phyloP scores from a whole-genome alignment of 2,113 vertebrate species.

The Saccopteryx bilineata region DNA sequence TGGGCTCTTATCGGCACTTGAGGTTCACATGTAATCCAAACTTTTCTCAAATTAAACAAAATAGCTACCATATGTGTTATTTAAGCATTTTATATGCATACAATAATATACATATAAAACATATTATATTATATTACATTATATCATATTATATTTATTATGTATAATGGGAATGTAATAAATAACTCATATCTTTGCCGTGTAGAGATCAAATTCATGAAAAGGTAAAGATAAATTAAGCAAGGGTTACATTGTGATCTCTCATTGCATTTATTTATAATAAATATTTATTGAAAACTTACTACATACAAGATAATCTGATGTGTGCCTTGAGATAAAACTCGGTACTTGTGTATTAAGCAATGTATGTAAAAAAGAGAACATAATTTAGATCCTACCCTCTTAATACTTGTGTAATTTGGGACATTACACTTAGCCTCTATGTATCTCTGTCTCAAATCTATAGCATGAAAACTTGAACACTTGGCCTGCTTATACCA shows the following conservation, averaged over 20 bases:
- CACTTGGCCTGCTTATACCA: neutral
- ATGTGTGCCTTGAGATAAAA: neutral
- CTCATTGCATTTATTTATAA: neutral
- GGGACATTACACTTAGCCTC: neutral
- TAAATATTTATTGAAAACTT: neutral
- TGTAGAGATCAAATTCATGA: neutral
- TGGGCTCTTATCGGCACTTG: neutral
- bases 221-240: neutral
- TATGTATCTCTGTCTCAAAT: neutral
- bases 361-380: neutral
- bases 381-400: neutral
- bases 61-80: neutral
- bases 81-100: neutral
- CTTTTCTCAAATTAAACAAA: constrained; percentile 23
- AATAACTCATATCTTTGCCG: constrained; percentile 1
- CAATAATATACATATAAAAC: neutral
- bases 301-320: neutral
- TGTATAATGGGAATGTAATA: neutral
- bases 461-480: neutral
- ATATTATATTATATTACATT: no score
- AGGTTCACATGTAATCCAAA: constrained; percentile 40
- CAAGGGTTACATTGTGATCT: neutral
- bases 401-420: neutral
- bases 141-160: neutral
- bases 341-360: neutral